Evolutionary conservation across 2,888 invertebrate genomes (phyloP), one percentile per base, ranked within the genome.

Genomic region (Stegana nigrithorax): DNA sequence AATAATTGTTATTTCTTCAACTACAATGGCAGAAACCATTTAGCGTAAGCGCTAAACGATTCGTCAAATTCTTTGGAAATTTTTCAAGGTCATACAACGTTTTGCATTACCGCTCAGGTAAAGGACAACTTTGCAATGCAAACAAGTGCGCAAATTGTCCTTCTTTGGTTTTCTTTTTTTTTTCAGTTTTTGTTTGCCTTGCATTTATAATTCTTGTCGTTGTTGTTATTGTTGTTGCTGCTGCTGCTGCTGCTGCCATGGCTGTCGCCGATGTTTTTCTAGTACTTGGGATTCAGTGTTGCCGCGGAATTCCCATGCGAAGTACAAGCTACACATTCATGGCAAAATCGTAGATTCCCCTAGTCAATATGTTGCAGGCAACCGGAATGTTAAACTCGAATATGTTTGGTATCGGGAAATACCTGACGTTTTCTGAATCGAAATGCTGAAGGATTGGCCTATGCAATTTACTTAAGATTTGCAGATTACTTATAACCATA

Each of bases 1-100:
- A 77, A 77, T 75, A 77, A 75, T 75, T 75, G 75, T 76, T 76
- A 73, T 79, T 79, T 73, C 68, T 69, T 72, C 75, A 75, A 74
- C 73, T 64, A 63, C 72, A 71, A 75, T 77, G 72, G n/a, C 73
- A 70, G 78, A 79, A 75, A 72, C 74, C 77, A 77, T 80, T 78
- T 80, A 77, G 75, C 75, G 73, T 77, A 72, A 74, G 75, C 75
- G 74, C 73, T 73, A 73, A 70, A 71, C 70, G 70, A 61, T 65
- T 69, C 70, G 73, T 76, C 72, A 69, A 75, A 77, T 80, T 78
- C 80, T 39, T 6, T 3, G 4, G 70, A 75, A 79, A 65, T 55
- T 32, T 72, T 73, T 81, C 77, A 81, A 81, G 80, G 81, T 77
- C 80, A 81, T 69, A 39, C 61, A 55, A 65, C 67, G 73, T 75